Evolutionary conservation across 1,140 invertebrate genomes (phyloP), one percentile per base, ranked within the genome.

Genomic region (Anastatus disparis): DNA sequence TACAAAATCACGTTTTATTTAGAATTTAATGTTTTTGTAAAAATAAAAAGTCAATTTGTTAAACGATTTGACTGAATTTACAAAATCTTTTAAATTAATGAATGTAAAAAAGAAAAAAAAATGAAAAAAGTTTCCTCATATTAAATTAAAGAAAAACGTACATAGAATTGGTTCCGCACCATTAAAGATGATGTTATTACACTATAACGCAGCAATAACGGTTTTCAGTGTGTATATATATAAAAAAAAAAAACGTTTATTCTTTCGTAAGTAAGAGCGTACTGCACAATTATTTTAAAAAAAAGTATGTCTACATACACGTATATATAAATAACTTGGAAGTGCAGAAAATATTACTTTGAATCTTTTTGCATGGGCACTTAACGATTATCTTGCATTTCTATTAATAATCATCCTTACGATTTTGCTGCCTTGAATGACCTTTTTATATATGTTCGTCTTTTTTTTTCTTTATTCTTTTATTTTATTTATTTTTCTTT

Each of bases 121-220:
- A n/a, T n/a, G n/a, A n/a, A n/a, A n/a, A n/a, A n/a, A n/a, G n/a
- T n/a, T n/a, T n/a, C n/a, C n/a, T n/a, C n/a, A n/a, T n/a, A n/a
- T n/a, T n/a, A n/a, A n/a, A n/a, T n/a, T n/a, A n/a, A n/a, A n/a
- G n/a, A n/a, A n/a, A n/a, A n/a, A n/a, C n/a, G n/a, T n/a, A n/a
- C n/a, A n/a, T n/a, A n/a, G n/a, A 35, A 35, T 35, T 35, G 10
- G 31, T 35, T 63, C n/a, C n/a, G 52, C 50, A 20, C 24, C 46
- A 66, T 66, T 44, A 31, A 26, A 20, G 8, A 31, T 42, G 38
- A 13, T 24, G 52, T 44, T 44, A 46, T 66, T 66, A 44, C 17
- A n/a, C 44, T 56, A n/a, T n/a, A 44, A 65, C 42, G 24, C n/a
- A n/a, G 35, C 31, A 26, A 27, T 65, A 55, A 42, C 50, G 48